Base-by-base conservation (phyloP, 1,140 invertebrate species). In the Augochlora pura region DNA sequence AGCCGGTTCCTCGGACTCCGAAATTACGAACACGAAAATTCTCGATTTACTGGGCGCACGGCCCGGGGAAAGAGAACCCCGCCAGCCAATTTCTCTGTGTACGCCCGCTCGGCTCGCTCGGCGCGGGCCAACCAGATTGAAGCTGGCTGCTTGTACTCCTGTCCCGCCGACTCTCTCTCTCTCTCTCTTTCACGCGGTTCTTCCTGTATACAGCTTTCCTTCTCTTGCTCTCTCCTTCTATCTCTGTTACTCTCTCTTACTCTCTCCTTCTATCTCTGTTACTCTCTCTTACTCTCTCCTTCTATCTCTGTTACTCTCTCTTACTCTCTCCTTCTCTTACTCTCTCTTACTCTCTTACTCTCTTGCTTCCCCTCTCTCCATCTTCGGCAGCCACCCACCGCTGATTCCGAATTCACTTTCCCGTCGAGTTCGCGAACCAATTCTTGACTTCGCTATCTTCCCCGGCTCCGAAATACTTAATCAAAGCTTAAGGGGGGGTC, bases 391-490 rank as follows among this genome's bases (percentile, higher is more conserved):
- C 60, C 18, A 68, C 6, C 68, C 70, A 60, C 59, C 62, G 38
- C 38, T 52, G 46, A 77, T 68, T 46, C 65, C 23, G 70, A 86
- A 85, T 78, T 79, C 70, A 60, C 62, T 70, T 69, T 52, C 59
- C 25, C 27, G 46, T 52, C 39, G 57, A 69, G 52, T 65, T 81
- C 52, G 38, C 21, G 60, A 84, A 49, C 54, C 82, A 81, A 85
- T 82, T 68, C 70, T 78, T 78, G 62, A 68, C 62, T 74, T 46
- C 21, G 7, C 23, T 32, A 66, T 74, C 52, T 54, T 9, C 54
- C 25, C 49, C 21, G 16, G 16, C 23, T 23, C 23, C 46, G 39
- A 72, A 85, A 75, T 86, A 82, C 74, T 82, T 85, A 82, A 85
- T 86, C 79, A 85, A 79, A 84, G 83, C 23, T 14, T 42, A 46